Evolutionary conservation across 2,113 vertebrate genomes (phyloP), one percentile per base, ranked within the genome.

Genomic region (Pelvicachromis taeniatus): DNA sequence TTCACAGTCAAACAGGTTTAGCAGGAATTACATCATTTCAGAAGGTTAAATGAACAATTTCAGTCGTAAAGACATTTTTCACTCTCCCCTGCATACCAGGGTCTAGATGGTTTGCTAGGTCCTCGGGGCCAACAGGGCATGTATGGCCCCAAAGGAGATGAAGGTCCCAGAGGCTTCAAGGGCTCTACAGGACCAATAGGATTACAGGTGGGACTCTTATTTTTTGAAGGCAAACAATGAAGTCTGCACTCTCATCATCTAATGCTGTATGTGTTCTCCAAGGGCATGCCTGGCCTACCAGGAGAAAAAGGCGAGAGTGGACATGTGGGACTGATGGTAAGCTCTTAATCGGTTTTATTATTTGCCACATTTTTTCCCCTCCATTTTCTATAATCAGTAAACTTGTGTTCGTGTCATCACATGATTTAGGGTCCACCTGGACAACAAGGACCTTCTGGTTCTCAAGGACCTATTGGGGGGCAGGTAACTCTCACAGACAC

Each of bases 391-490:
- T 9, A 35, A 56, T 75, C 2, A 33, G 52, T 65, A 7, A 56
- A 7, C 16, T n/a, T 11, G 38, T 38, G 75, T 83, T 7, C 59
- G 4, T 10, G 2, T 19, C 2, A 19, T 87, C 31, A 50, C 23
- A 48, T 83, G 52, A 63, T 45, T 80, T 58, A 96, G 96, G 96
- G 96, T 81, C 95, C 94, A 33, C 96, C 95, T 53, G 96, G 96
- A 35, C 96, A 96, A 78, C 92, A 94, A 79, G 96, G 96, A 14
- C 95, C 96, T 1, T 78, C 77, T 65, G 98, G 98, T 8, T 95
- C 98, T 1, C 98, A 98, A 78, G 98, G 98, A 21, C 96, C 97
- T 26, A 77, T 97, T 0, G 98, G 98, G 0, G 98, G 98, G 63
- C 93, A 94, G 94, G 96, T 95, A 80, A 61, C 77, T 82, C 65